phyloP scores from a whole-genome alignment of 2,113 vertebrate species.

The Pterophyllum scalare region DNA sequence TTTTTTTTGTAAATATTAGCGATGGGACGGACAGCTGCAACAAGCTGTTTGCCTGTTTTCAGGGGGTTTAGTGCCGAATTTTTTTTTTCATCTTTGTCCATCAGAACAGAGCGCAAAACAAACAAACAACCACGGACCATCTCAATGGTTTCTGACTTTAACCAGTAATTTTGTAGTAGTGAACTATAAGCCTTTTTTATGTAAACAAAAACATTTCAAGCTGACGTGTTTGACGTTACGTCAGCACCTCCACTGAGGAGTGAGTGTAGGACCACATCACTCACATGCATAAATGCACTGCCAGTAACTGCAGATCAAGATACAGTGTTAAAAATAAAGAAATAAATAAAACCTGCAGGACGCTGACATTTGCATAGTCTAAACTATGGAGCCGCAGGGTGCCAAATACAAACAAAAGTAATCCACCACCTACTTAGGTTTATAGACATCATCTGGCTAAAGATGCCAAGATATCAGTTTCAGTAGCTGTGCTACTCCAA shows the following conservation, averaged over 20 bases:
- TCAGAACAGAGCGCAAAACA: neutral
- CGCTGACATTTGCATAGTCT: neutral
- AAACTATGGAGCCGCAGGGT: neutral
- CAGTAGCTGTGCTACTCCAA: too few relatives aligned
- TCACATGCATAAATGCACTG: neutral
- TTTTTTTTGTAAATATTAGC: too few relatives aligned
- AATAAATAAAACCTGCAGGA: neutral
- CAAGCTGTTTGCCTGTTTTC: neutral
- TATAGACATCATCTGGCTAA: neutral
- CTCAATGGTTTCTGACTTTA: neutral
- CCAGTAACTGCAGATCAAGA: neutral
- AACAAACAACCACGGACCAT: too few relatives aligned
- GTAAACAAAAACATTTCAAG: neutral
- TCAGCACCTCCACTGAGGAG: neutral
- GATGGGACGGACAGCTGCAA: neutral
- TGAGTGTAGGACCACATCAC: neutral
- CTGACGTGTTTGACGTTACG: neutral
- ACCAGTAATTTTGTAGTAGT: neutral
- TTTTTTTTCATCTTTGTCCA: neutral
- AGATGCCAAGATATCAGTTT: neutral
- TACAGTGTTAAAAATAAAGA: neutral
- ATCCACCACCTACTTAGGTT: too few relatives aligned
- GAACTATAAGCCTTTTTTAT: neutral
- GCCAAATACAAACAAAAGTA: neutral
- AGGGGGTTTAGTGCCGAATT: neutral